Conservation (phyloP, 2,113 vertebrate genomes). For the Oncorhynchus clarkii region DNA sequence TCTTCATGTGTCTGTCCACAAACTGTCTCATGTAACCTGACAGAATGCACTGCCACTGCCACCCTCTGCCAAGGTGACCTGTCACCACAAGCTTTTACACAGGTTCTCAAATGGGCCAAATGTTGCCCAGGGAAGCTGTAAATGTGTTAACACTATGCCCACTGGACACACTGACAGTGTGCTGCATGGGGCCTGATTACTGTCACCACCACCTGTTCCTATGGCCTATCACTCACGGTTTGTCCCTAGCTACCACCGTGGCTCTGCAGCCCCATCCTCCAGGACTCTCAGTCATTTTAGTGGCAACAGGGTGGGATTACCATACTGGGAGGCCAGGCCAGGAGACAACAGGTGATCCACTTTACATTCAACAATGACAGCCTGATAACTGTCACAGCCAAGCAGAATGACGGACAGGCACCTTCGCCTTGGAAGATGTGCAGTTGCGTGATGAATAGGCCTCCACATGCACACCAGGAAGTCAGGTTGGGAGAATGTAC, state of each 20-base stretch:
- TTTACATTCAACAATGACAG: slow-evolving; percentile 19
- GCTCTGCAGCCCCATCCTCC: slow-evolving; percentile 16
- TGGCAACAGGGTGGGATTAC: slow-evolving; percentile 27
- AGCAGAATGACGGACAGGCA: background rate
- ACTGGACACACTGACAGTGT: slow-evolving; percentile 41
- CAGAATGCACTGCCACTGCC: slow-evolving; percentile 25
- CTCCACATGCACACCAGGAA: background rate
- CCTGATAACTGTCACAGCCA: background rate
- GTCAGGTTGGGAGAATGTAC: background rate
- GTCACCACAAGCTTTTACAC: slow-evolving; percentile 71
- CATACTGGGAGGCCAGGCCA: slow-evolving; percentile 4
- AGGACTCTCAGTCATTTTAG: slow-evolving; percentile 17
- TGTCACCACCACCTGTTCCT: slow-evolving; percentile 65
- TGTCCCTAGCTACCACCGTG: background rate
- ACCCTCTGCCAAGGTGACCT: slow-evolving; percentile 69
- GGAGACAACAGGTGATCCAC: slow-evolving; percentile 11
- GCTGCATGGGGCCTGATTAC: slow-evolving; percentile 39
- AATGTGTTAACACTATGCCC: slow-evolving; percentile 70
- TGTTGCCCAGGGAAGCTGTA: slow-evolving; percentile 67
- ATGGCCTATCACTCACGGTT: slow-evolving; percentile 35
- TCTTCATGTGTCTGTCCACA: slow-evolving; percentile 42
- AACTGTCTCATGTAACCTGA: slow-evolving; percentile 39
- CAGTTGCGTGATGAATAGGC: background rate
- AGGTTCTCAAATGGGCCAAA: slow-evolving; percentile 43
- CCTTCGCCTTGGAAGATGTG: background rate